A percentile compares a stretch with the other conserved stretches of the same genome.
These are phyloP conservation scores for Gnathonemus echidnorhynchus DNA, from an alignment of 2,113 vertebrate species.

Conservation along the genomic window DNA sequence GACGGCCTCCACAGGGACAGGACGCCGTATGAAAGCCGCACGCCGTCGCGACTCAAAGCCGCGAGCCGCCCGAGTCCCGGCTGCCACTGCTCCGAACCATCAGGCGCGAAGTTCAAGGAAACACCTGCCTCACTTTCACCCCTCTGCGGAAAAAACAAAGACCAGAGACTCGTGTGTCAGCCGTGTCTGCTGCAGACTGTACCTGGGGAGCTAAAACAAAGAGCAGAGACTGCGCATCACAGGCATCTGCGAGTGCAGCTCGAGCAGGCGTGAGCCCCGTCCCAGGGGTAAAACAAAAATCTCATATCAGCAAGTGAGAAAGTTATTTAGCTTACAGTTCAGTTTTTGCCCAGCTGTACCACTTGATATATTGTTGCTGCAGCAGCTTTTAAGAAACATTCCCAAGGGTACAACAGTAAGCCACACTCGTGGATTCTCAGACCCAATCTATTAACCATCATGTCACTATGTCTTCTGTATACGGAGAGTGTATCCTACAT, in stretches of 20 bases:
- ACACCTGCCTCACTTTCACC: conserved; percentile 33
- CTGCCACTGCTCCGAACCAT: conserved; percentile 32
- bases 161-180: background rate
- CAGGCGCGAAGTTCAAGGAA: conserved; percentile 37
- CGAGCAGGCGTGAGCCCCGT: background rate
- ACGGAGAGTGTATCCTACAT: background rate
- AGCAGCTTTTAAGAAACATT: background rate
- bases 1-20: background rate
- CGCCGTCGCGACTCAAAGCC: background rate
- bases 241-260: background rate
- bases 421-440: background rate
- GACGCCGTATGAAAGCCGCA: background rate
- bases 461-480: background rate
- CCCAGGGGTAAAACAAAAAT: background rate
- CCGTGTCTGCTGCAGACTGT: background rate
- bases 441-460: background rate
- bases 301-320: background rate
- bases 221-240: background rate
- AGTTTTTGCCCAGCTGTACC: background rate
- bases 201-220: background rate
- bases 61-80: background rate
- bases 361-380: background rate
- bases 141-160: background rate
- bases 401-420: background rate
- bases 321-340: background rate